Conservation (phyloP, 2,888 invertebrate genomes). For the Sphaeridia pumilis region DNA sequence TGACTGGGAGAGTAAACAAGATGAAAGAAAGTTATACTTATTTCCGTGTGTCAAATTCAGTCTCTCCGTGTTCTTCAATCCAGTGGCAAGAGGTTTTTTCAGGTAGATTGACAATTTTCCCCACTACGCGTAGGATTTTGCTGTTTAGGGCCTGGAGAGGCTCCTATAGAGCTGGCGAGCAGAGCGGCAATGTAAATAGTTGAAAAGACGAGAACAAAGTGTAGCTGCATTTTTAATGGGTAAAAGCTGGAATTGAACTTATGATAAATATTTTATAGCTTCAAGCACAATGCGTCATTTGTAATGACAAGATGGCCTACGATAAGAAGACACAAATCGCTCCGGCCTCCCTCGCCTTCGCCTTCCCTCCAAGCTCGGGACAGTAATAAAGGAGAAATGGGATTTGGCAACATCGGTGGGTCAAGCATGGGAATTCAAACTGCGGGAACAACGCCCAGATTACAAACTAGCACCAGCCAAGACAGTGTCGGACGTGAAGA, state of each 20-base stretch:
- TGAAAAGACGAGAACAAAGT: too few relatives aligned
- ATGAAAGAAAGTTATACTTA: too few relatives aligned
- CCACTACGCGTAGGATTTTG: too few relatives aligned
- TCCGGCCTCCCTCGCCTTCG: constrained; percentile 63
- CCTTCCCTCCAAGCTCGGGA: constrained; percentile 42
- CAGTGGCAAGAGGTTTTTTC: too few relatives aligned
- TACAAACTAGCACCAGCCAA: constrained; percentile 65
- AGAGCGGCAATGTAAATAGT: too few relatives aligned
- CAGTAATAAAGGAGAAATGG: constrained; percentile 30
- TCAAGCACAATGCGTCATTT: constrained; percentile 88
- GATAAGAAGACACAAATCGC: constrained; percentile 68
- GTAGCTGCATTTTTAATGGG: background rate
- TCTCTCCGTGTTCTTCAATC: too few relatives aligned
- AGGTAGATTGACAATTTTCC: too few relatives aligned
- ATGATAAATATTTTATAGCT: constrained; percentile 44
- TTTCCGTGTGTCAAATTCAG: too few relatives aligned
- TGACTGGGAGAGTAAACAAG: too few relatives aligned
- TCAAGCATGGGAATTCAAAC: constrained; percentile 17
- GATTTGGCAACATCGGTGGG: constrained; percentile 42
- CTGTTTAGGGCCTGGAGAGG: too few relatives aligned
- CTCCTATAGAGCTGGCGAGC: too few relatives aligned
- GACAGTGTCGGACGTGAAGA: constrained; percentile 56
- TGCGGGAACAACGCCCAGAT: constrained; percentile 31
- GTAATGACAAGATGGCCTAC: constrained; percentile 73
- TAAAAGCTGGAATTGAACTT: background rate